Evolutionary conservation across 2,888 invertebrate species (phyloP).

Genomic region (Caenorhabditis plicata): DNA sequence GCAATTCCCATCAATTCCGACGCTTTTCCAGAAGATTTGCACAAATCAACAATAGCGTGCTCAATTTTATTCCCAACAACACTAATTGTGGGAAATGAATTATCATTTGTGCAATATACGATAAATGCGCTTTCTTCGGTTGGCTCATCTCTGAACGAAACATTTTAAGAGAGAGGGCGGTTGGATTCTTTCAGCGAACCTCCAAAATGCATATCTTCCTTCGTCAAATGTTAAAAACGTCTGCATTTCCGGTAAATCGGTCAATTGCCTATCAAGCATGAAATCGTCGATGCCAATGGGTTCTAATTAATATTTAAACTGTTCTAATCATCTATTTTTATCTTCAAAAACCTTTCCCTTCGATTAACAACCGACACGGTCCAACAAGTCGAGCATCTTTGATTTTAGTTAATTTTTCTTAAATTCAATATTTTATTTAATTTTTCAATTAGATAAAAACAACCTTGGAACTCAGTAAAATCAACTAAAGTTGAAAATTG

Average conservation of each 20-base stretch:
- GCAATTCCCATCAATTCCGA: neutral
- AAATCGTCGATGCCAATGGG: slow-evolving; percentile 7
- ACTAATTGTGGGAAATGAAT: neutral
- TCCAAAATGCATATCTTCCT: slow-evolving; percentile 54
- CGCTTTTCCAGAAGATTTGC: neutral
- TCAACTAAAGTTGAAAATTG: too few species aligned
- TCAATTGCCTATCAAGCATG: slow-evolving; percentile 75
- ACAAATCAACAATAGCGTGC: neutral
- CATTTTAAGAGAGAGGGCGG: slow-evolving; percentile 3
- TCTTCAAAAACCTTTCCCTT: slow-evolving; percentile 32
- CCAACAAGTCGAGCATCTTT: slow-evolving; percentile 69
- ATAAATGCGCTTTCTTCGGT: neutral
- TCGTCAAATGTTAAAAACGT: slow-evolving; percentile 64
- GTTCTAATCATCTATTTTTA: too few species aligned
- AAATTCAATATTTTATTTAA: slow-evolving; percentile 1
- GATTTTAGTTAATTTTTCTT: neutral
- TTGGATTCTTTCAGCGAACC: slow-evolving; percentile 11
- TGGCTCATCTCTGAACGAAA: slow-evolving; percentile 2
- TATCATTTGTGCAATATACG: neutral
- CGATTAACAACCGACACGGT: slow-evolving; percentile 79
- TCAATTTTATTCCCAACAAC: slow-evolving; percentile 2
- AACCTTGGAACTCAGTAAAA: too few species aligned
- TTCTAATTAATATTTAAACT: neutral
- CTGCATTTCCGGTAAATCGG: slow-evolving; percentile 92
- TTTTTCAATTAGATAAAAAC: too few species aligned